These are phyloP conservation scores for Hemaris fuciformis DNA, from an alignment of 2,888 invertebrate genomes.

Conservation along the genomic window DNA sequence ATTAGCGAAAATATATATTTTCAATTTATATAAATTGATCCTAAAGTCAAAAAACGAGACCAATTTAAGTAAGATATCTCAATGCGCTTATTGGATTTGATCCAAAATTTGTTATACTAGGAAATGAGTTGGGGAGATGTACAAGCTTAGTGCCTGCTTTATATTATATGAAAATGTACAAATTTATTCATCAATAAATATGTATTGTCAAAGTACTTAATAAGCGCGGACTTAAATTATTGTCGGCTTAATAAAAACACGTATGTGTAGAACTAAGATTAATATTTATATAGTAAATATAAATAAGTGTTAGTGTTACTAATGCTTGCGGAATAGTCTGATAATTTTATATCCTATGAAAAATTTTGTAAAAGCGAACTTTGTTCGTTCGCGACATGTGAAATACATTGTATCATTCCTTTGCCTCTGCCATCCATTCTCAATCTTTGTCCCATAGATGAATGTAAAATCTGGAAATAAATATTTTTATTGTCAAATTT, in stretches of 20 bases:
- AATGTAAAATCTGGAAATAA: background rate
- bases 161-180: slow-evolving; percentile 11
- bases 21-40: background rate
- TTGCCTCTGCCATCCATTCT: slow-evolving; percentile 17
- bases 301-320: slow-evolving; percentile 46
- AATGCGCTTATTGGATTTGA: slow-evolving; percentile 11
- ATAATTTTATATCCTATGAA: slow-evolving; percentile 15
- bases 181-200: slow-evolving; percentile 7
- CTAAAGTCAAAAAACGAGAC: slow-evolving; percentile 3
- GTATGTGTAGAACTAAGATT: slow-evolving; percentile 10
- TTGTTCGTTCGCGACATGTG: background rate
- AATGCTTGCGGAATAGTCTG: slow-evolving; percentile 36
- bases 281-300: slow-evolving; percentile 15
- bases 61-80: slow-evolving; percentile 8
- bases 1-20: background rate
- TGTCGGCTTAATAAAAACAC: background rate
- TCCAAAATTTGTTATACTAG: slow-evolving; percentile 10
- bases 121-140: slow-evolving; percentile 1
- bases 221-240: slow-evolving; percentile 9
- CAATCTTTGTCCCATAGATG: slow-evolving; percentile 1
- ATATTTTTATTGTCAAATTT: background rate
- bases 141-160: slow-evolving; percentile 17
- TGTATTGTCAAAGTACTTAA: slow-evolving; percentile 15
- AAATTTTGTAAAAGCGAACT: slow-evolving; percentile 10
- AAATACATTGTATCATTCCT: slow-evolving; percentile 20